A percentile compares a stretch with the other conserved stretches of the same genome.
Evolutionary conservation across 2,888 invertebrate genomes (phyloP).

Genomic region (Cenopis cana): DNA sequence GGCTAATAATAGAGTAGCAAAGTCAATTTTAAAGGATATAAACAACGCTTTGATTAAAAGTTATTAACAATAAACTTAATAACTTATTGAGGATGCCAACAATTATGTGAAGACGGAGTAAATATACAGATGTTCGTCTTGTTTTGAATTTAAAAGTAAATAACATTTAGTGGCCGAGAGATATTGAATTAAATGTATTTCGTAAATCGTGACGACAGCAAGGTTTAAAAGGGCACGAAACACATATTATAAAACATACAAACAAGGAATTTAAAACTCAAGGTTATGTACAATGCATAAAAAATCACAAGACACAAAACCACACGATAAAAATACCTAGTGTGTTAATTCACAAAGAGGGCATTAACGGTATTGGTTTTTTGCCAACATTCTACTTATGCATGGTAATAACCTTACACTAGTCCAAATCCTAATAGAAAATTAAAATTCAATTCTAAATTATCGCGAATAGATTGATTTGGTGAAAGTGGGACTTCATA

Average conservation of each 20-base stretch:
- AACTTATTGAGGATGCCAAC: slow-evolving; percentile 22
- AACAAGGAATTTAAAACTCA: no score
- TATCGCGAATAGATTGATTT: slow-evolving; percentile 32
- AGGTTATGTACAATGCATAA: no score
- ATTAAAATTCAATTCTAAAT: slow-evolving; percentile 40
- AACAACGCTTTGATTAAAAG: slow-evolving; percentile 18
- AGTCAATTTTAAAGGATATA: neutral
- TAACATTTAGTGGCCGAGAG: neutral
- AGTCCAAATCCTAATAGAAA: slow-evolving; percentile 27
- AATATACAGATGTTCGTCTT: neutral
- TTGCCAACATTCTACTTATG: slow-evolving; percentile 14
- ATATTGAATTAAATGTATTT: neutral
- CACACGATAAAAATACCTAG: neutral
- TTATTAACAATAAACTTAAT: slow-evolving; percentile 27
- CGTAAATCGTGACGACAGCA: neutral
- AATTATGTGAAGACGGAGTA: slow-evolving; percentile 5
- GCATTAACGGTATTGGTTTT: slow-evolving; percentile 14
- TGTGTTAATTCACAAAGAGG: neutral
- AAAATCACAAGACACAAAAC: neutral
- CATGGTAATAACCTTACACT: slow-evolving; percentile 1
- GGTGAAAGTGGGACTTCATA: slow-evolving; percentile 42
- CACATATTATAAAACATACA: no score
- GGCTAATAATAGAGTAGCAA: slow-evolving; percentile 20
- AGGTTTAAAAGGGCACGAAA: neutral
- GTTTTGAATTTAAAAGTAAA: neutral